Percentiles rank a stretch among this genome's conserved stretches.
phyloP scores from a whole-genome alignment of 2,797 vertebrate species.

The Tiaroga cobitis region DNA sequence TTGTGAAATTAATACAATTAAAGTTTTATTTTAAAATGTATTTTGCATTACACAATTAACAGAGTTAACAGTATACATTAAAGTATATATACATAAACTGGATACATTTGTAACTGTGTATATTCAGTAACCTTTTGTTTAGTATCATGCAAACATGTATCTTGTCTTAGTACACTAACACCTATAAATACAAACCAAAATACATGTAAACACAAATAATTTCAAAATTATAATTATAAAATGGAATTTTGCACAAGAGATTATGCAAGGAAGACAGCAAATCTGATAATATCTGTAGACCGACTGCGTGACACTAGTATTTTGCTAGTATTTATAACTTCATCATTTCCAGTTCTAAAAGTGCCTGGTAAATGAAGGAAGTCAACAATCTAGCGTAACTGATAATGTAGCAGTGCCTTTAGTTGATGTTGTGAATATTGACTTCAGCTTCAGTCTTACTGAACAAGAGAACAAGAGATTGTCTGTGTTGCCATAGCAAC shows the following conservation, averaged over 20 bases:
- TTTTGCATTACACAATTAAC: neutral
- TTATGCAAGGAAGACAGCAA: neutral
- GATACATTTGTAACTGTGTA: too few species aligned
- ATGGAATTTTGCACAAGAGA: neutral
- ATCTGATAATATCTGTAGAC: neutral
- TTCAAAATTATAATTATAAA: neutral
- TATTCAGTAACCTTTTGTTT: neutral
- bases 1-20: neutral
- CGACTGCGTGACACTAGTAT: neutral
- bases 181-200: neutral
- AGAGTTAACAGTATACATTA: neutral
- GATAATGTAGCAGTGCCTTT: conserved; percentile 67
- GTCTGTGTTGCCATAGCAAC: conserved; percentile 83
- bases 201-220: neutral
- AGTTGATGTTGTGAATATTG: conserved; percentile 82
- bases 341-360: neutral
- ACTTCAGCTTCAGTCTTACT: conserved; percentile 80
- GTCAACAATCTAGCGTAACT: neutral
- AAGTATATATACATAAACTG: too few species aligned
- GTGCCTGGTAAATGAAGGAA: neutral
- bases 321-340: neutral
- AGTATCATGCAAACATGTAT: neutral
- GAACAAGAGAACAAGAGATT: conserved; percentile 83
- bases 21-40: neutral
- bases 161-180: neutral